Evolutionary conservation across 1,140 invertebrate species (phyloP), one percentile per base, ranked within the genome.

Genomic region (Euwallacea similis): DNA sequence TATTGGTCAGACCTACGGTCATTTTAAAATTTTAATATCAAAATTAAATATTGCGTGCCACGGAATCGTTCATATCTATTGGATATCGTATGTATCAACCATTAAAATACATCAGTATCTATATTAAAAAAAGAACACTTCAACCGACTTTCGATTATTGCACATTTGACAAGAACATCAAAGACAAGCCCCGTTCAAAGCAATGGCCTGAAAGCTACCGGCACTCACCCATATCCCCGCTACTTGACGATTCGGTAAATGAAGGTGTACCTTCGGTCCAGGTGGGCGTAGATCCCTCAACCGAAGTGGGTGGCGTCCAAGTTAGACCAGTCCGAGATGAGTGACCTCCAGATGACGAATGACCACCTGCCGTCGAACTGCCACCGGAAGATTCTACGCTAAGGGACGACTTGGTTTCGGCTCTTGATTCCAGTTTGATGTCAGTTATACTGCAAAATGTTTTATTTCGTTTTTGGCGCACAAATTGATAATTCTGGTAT

Each of bases 191-290:
- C 9, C 46, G 46, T 50, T 10, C 46, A 50, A 50, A 50, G 46
- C 46, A 33, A 33, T 50, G 46, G 46, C 9, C 46, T 50, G 6
- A 58, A 58, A n/a, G 43, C 59, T 72, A 66, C 69, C 73, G 83
- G 63, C 74, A 84, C 85, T 85, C 84, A 93, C 92, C 92, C 85
- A 93, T 88, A 83, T 96, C 94, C 77, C 91, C 92, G 84, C 93
- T 96, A 85, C 92, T 94, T 81, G 94, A 97, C 76, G 95, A 97
- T 81, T 97, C 94, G 47, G 96, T 98, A 83, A 96, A 97, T 80
- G 93, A 96, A 58, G 96, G 96, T 71, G 96, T 98, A 77, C 96
- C 96, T 85, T 98, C 96, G 15, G 96, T 98, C 92, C 96, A 97
- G 13, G 96, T 98, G 8, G 96, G 95, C n/a, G 96, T 98, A 4